These are phyloP conservation scores for Rhorus exstirpatorius DNA, from an alignment of 2,888 invertebrate genomes.

Conservation along the genomic window DNA sequence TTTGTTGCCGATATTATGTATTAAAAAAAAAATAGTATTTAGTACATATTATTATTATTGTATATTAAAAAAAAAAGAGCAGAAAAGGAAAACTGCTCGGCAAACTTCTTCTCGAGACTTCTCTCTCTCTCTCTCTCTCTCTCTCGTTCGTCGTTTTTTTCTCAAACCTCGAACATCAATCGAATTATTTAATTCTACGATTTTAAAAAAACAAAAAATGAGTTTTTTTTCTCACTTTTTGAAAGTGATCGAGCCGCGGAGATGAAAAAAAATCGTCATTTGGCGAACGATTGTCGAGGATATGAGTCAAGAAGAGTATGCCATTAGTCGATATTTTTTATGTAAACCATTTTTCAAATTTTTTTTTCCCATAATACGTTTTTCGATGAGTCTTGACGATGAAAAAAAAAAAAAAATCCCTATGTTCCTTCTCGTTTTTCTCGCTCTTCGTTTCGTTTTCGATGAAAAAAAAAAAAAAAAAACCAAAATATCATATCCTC, in stretches of 20 bases:
- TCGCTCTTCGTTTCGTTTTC: slow-evolving; percentile 65
- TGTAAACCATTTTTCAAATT: slow-evolving; percentile 41
- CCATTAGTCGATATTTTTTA: slow-evolving; percentile 61
- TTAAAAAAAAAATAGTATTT: slow-evolving; percentile 31
- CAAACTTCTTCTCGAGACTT: slow-evolving; percentile 36
- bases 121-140: too few relatives aligned
- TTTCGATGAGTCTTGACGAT: slow-evolving; percentile 25
- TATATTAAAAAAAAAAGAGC: slow-evolving; percentile 6
- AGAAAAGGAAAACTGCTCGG: slow-evolving; percentile 41
- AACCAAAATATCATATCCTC: slow-evolving; percentile 36
- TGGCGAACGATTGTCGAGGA: slow-evolving; percentile 43
- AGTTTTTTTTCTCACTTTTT: not conserved
- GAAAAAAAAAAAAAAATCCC: slow-evolving; percentile 29
- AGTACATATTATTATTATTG: slow-evolving; percentile 39
- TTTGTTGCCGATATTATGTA: slow-evolving; percentile 50
- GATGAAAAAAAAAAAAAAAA: slow-evolving; percentile 50
- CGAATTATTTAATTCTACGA: not conserved
- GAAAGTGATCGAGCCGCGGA: slow-evolving; percentile 11
- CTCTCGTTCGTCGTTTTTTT: slow-evolving; percentile 25
- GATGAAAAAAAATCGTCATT: slow-evolving; percentile 15
- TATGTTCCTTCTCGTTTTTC: slow-evolving; percentile 53
- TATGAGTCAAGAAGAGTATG: slow-evolving; percentile 58
- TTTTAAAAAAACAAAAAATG: not conserved
- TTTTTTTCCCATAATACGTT: slow-evolving; percentile 6
- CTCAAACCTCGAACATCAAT: not conserved